These are phyloP conservation scores for Enteromius treurensis DNA, from an alignment of 2,797 vertebrate genomes.

Conservation along the genomic window DNA sequence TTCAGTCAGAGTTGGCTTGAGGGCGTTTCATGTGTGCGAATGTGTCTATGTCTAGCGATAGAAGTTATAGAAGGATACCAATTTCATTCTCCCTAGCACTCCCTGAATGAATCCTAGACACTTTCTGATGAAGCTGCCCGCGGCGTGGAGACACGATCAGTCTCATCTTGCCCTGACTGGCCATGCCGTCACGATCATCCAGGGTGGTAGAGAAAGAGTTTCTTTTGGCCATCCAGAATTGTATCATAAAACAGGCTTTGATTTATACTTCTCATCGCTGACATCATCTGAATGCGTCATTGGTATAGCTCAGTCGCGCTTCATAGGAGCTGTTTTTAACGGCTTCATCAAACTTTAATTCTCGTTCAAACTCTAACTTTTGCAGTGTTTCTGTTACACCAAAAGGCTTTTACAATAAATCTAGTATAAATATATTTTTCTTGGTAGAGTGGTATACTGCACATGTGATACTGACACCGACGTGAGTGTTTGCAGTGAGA, in stretches of 20 bases:
- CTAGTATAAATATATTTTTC: constrained; percentile 27
- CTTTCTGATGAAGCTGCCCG: constrained; percentile 66
- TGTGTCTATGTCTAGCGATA: constrained; percentile 47
- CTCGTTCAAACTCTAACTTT: background rate
- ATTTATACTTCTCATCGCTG: constrained; percentile 13
- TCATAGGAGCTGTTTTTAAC: constrained; percentile 61
- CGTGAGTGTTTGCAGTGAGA: constrained; percentile 55
- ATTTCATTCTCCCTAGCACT: constrained; percentile 68
- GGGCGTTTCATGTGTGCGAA: constrained; percentile 12
- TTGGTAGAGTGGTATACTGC: constrained; percentile 22
- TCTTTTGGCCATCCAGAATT: background rate
- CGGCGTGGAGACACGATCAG: constrained; percentile 28
- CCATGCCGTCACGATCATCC: background rate
- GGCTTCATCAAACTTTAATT: constrained; percentile 27
- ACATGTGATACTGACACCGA: constrained; percentile 39
- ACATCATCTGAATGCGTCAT: constrained; percentile 22
- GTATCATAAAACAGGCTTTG: background rate
- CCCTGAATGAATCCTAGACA: constrained; percentile 64
- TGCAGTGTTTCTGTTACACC: constrained; percentile 62
- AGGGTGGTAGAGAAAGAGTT: constrained; percentile 8
- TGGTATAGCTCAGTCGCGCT: constrained; percentile 63
- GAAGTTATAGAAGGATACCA: constrained; percentile 57
- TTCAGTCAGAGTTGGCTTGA: background rate
- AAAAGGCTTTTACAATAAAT: constrained; percentile 73
- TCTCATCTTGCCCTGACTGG: constrained; percentile 50